Evolutionary conservation across 2,888 invertebrate species (phyloP).

Genomic region (Eupsilia transversa): DNA sequence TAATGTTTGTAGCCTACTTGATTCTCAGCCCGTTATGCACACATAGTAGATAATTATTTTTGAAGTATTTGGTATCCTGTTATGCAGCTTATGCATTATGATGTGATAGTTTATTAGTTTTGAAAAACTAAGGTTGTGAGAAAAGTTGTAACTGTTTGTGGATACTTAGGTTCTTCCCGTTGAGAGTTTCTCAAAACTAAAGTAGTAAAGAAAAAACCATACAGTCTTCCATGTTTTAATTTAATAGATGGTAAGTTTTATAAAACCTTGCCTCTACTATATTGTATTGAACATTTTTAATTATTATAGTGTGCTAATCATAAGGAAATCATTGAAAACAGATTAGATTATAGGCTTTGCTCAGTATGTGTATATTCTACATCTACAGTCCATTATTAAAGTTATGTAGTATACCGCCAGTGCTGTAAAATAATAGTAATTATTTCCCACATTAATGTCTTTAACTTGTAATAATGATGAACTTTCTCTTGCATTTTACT

Average conservation of each 20-base stretch:
- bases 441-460: slow-evolving; percentile 54
- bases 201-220: background rate
- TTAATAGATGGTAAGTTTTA: slow-evolving; percentile 11
- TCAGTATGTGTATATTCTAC: slow-evolving; percentile 1
- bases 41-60: slow-evolving; percentile 26
- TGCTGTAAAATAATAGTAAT: slow-evolving; percentile 32
- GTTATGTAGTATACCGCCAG: background rate
- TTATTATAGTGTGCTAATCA: background rate
- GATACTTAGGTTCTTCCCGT: background rate
- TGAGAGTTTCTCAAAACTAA: background rate
- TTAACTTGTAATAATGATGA: slow-evolving; percentile 10
- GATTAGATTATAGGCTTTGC: slow-evolving; percentile 13
- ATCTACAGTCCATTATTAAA: slow-evolving; percentile 5
- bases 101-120: background rate
- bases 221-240: background rate
- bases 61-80: slow-evolving; percentile 22
- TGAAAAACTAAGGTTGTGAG: too few species aligned
- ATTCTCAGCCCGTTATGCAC: slow-evolving; percentile 16
- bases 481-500: slow-evolving; percentile 45
- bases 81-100: background rate
- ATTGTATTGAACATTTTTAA: background rate
- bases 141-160: background rate
- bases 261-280: background rate
- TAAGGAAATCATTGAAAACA: slow-evolving; percentile 4
- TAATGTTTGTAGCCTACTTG: slow-evolving; percentile 43